These are phyloP conservation scores for Cydia fagiglandana DNA, from an alignment of 1,140 invertebrate genomes.

Conservation along the genomic window DNA sequence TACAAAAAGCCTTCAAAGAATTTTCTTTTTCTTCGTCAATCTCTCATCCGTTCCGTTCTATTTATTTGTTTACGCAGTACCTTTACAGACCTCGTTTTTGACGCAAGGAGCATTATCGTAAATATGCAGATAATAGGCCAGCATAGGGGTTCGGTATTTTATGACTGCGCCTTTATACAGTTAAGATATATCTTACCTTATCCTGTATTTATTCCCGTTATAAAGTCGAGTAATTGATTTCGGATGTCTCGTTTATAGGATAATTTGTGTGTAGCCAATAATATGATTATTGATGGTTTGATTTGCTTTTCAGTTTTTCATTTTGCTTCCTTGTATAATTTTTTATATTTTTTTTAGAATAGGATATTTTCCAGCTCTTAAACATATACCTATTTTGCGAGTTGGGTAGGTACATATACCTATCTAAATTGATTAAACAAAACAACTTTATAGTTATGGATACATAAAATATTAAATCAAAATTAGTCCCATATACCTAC, in stretches of 20 bases:
- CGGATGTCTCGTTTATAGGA: slow-evolving; percentile 10
- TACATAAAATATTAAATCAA: no score
- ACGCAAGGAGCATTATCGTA: slow-evolving; percentile 23
- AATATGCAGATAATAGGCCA: slow-evolving; percentile 24
- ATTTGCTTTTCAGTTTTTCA: neutral
- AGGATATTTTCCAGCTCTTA: no score
- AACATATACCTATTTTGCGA: no score
- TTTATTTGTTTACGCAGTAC: slow-evolving; percentile 16
- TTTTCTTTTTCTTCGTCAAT: neutral
- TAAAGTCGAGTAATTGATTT: slow-evolving; percentile 2
- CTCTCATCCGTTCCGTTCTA: neutral
- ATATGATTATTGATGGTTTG: neutral
- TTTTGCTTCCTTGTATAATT: neutral
- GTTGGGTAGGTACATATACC: no score
- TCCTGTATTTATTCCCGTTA: slow-evolving; percentile 5
- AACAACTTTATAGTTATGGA: no score
- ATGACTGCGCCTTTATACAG: slow-evolving; percentile 14
- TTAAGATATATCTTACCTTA: slow-evolving; percentile 23
- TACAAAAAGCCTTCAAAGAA: neutral
- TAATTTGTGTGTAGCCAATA: neutral
- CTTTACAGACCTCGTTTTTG: slow-evolving; percentile 19
- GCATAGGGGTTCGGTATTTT: slow-evolving; percentile 8
- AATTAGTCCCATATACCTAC: no score
- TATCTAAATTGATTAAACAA: no score
- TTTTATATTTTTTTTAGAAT: no score